Evolutionary conservation across 2,797 vertebrate species (phyloP), one percentile per base, ranked within the genome.

Genomic region (Microctenopoma lineatum): DNA sequence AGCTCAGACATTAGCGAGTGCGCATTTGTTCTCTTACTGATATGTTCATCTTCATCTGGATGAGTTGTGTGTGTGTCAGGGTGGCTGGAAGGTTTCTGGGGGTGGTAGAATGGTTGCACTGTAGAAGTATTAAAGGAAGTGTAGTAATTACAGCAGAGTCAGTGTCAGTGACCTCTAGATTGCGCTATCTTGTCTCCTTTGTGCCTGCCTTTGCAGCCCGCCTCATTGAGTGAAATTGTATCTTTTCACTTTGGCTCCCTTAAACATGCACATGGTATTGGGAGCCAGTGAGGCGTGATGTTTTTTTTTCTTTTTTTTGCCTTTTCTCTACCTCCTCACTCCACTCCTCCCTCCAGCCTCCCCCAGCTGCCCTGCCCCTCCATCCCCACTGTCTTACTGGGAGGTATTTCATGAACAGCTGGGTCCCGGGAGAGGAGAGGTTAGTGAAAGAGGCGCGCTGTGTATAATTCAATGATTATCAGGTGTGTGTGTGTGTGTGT

Each of bases 171-270:
- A 97, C 96, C 97, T 95, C 92, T 93, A 94, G 93, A 96, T 97
- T 96, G 95, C 95, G 95, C 95, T 96, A 96, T 97, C 95, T 96
- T 95, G 95, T 96, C 95, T 96, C 95, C 93, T 97, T 97, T 98
- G 96, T 97, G 94, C 94, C 88, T 87, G 87, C 84, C 77, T 93
- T 90, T 88, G 90, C 92, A 84, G 82, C 83, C 81, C 70, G 73
- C 87, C 88, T 94, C 93, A 91, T 91, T 91, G 92, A 94, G 94
- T 94, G 88, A 95, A 96, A 97, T 96, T 95, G 96, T 95, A 94
- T 95, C 91, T 90, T 95, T 94, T 94, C 92, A 94, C 94, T 91
- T 91, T 84, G 69, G 90, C 90, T 92, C 94, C 89, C 92, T 94
- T 92, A 92, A 94, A 93, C 95, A 96, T 93, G 92, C 96, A 93